Percentiles rank a stretch among this genome's conserved stretches.
These are phyloP conservation scores for Sphaerophoria rueppellii DNA, from an alignment of 2,888 invertebrate genomes.

Conservation along the genomic window DNA sequence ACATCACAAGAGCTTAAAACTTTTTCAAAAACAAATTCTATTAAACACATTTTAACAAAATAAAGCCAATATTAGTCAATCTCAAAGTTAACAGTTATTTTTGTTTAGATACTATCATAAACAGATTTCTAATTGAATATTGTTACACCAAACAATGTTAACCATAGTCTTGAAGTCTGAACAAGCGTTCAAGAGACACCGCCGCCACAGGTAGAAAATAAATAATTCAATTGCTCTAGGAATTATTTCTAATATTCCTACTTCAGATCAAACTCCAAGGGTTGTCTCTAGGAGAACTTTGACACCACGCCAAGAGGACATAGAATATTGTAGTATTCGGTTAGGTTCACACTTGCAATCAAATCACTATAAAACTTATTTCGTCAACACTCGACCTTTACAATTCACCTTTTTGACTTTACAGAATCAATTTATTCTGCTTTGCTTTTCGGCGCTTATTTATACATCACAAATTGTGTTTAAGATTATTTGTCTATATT, in stretches of 20 bases:
- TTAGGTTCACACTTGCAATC: no score
- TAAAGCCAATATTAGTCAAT: conserved; percentile 74
- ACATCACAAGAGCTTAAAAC: conserved; percentile 38
- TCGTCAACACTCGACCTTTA: no score
- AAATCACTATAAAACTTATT: no score
- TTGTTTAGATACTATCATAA: no score
- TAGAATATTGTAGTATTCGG: no score
- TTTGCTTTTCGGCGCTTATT: no score
- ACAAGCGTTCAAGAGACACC: conserved; percentile 1
- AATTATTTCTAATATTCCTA: neutral
- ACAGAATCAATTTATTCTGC: no score
- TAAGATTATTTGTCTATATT: no score
- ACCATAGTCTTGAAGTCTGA: neutral
- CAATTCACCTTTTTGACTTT: no score
- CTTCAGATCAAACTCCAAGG: neutral
- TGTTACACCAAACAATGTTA: neutral
- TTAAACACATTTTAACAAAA: conserved; percentile 60
- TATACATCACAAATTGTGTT: no score
- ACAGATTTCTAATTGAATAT: no score
- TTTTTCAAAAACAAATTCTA: conserved; percentile 11
- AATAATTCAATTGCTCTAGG: neutral
- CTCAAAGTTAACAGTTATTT: conserved; percentile 67
- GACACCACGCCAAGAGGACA: conserved; percentile 1
- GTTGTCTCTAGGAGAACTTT: neutral
- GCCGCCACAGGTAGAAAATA: neutral